Evolutionary conservation across 2,113 vertebrate species (phyloP).

Genomic region (Poeciliopsis prolifica): DNA sequence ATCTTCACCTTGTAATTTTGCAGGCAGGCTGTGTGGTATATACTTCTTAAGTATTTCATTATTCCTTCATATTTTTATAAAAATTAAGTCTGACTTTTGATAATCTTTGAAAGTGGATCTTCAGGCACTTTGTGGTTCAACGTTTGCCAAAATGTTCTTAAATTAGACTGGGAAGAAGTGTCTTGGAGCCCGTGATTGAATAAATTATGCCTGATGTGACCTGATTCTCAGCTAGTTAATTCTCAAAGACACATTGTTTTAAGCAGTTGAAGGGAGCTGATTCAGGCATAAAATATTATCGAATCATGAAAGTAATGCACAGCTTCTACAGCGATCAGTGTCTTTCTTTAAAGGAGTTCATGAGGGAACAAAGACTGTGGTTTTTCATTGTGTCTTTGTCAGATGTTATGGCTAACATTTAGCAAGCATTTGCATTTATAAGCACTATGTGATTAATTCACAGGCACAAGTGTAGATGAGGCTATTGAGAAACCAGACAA

Average conservation of each 20-base stretch:
- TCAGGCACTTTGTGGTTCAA: neutral
- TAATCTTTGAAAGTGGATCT: neutral
- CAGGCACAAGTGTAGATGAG: neutral
- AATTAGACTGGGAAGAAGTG: neutral
- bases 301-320: slow-evolving; percentile 56
- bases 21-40: neutral
- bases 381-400: slow-evolving; percentile 38
- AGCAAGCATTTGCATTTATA: slow-evolving; percentile 32
- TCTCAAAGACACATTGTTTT: slow-evolving; percentile 47
- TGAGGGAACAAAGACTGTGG: slow-evolving; percentile 52
- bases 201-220: no score
- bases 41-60: neutral
- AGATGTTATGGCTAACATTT: slow-evolving; percentile 68
- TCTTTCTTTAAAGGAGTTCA: slow-evolving; percentile 60
- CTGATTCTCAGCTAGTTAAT: neutral
- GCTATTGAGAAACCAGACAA: neutral
- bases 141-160: neutral
- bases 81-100: neutral
- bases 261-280: slow-evolving; percentile 41
- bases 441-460: neutral
- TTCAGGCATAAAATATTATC: slow-evolving; percentile 67
- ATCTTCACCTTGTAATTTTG: neutral
- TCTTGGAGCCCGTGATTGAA: neutral
- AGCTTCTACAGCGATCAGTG: slow-evolving; percentile 53
- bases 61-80: no score